phyloP scores from a whole-genome alignment of 2,113 vertebrate genomes.

The Speoplatyrhinus poulsoni region DNA sequence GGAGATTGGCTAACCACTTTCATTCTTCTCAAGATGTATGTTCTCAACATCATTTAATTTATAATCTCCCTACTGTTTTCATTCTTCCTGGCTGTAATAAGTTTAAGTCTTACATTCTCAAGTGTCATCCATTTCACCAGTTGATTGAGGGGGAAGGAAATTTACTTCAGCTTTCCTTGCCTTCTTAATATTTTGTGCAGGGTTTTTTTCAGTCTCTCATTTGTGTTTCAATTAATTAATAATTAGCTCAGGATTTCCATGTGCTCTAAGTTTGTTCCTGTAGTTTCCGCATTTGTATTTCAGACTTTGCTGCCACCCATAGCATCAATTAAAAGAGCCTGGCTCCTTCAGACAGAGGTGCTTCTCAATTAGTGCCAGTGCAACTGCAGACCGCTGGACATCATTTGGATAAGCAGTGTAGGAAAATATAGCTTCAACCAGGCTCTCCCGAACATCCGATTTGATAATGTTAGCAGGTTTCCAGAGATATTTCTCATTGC shows the following conservation, averaged over 20 bases:
- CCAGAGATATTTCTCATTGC: conserved; percentile 18
- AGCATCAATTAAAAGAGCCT: conserved; percentile 30
- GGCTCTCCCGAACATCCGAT: conserved; percentile 22
- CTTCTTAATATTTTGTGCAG: conserved; percentile 38
- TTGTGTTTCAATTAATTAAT: conserved; percentile 38
- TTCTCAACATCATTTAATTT: conserved; percentile 14
- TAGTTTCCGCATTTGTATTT: conserved; percentile 46
- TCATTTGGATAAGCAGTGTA: conserved; percentile 33
- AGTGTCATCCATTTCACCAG: neutral
- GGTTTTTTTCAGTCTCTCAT: neutral
- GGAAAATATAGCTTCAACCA: conserved; percentile 26
- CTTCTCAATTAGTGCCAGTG: conserved; percentile 21
- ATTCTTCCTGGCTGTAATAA: neutral
- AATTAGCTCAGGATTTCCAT: conserved; percentile 31
- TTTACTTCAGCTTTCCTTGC: conserved; percentile 32
- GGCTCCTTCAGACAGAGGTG: conserved; percentile 43
- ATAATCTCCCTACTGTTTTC: neutral
- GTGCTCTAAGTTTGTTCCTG: conserved; percentile 26
- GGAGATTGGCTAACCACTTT: conserved; percentile 12
- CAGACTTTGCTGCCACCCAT: conserved; percentile 31
- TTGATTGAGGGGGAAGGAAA: conserved; percentile 13
- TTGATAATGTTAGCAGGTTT: conserved; percentile 9
- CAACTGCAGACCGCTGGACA: conserved; percentile 7
- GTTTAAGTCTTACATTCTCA: conserved; percentile 2
- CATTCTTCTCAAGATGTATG: conserved; percentile 10